Evolutionary conservation across 2,113 vertebrate species (phyloP).

Genomic region (Malurus elegans): DNA sequence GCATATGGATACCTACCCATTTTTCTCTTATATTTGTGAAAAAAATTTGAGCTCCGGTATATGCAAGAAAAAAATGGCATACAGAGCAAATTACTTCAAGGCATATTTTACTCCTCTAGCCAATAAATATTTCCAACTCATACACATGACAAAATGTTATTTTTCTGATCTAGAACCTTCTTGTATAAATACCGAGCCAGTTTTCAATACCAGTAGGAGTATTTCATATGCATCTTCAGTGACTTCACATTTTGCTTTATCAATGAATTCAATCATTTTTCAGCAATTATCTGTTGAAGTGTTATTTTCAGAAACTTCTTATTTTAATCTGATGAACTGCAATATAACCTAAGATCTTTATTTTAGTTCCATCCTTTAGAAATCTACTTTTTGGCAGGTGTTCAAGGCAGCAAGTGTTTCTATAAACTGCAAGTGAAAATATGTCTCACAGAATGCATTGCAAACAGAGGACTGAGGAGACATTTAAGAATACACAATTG

Average conservation of each 20-base stretch:
- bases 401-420: slow-evolving; percentile 22
- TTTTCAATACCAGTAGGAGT: background rate
- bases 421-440: slow-evolving; percentile 28
- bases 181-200: background rate
- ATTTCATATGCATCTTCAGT: background rate
- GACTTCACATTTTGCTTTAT: background rate
- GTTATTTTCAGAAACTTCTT: background rate
- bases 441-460: background rate
- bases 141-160: accelerated
- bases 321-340: background rate
- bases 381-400: slow-evolving; percentile 12
- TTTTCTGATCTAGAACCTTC: background rate
- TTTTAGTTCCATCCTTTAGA: background rate
- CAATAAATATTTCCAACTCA: background rate
- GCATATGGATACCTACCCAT: background rate
- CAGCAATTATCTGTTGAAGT: background rate
- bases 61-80: background rate
- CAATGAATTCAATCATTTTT: background rate
- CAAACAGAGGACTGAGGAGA: background rate
- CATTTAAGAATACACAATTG: background rate
- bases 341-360: background rate
- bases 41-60: background rate
- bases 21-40: background rate
- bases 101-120: background rate
- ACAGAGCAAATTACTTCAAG: background rate